phyloP scores from a whole-genome alignment of 2,797 vertebrate species.

The Tapirus indicus region DNA sequence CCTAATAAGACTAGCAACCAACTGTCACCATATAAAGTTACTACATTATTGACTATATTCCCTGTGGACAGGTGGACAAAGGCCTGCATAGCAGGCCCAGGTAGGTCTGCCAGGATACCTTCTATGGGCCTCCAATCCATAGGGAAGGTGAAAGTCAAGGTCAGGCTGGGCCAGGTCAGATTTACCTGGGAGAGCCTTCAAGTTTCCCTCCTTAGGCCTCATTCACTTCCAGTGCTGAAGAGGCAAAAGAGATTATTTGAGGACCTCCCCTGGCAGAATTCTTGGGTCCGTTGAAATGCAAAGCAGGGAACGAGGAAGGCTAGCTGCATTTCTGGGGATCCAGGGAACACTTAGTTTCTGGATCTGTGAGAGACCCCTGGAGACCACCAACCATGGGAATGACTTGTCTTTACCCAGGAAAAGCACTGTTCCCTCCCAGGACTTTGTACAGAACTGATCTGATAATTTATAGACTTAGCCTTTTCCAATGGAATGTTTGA shows the following conservation, averaged over 20 bases:
- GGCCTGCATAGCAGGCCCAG: neutral
- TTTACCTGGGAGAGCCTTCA: neutral
- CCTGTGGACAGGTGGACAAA: neutral
- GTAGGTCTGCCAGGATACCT: neutral
- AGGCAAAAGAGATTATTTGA: neutral
- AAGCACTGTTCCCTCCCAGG: neutral
- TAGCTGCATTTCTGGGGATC: neutral
- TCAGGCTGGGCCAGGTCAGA: neutral
- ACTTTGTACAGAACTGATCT: neutral
- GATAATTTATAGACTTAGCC: too few relatives aligned
- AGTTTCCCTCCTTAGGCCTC: neutral
- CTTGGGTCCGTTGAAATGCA: neutral
- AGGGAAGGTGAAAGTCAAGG: neutral
- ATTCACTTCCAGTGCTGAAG: neutral
- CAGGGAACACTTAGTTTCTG: neutral
- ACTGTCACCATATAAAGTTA: too few relatives aligned
- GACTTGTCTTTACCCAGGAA: neutral
- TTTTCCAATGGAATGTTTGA: neutral
- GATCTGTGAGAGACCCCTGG: neutral
- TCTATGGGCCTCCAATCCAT: fast-evolving
- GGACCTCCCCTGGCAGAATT: neutral
- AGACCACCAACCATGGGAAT: fast-evolving
- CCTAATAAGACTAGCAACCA: too few relatives aligned
- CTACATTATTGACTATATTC: too few relatives aligned
- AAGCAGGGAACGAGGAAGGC: neutral